Conservation (phyloP, 2,113 vertebrate species). For the Peucedramus taeniatus region DNA sequence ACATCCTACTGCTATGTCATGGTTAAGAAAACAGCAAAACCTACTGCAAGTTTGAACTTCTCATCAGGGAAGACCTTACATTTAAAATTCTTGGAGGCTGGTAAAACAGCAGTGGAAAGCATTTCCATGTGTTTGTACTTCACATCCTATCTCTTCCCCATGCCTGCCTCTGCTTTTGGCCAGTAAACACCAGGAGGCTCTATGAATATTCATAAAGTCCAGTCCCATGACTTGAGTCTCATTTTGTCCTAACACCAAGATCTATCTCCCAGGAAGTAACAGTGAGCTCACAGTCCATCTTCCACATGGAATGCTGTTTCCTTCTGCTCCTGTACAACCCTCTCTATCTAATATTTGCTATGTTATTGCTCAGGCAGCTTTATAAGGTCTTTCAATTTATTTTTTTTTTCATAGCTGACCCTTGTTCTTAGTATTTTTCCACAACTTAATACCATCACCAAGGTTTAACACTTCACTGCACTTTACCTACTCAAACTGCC, state of each 20-base stretch:
- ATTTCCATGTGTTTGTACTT: background rate
- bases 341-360: background rate
- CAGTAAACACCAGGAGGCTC: background rate
- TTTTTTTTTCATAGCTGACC: background rate
- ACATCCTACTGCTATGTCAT: background rate
- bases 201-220: background rate
- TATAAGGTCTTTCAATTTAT: background rate
- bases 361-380: background rate
- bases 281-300: background rate
- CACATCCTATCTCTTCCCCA: background rate
- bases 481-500: background rate
- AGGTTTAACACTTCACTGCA: background rate
- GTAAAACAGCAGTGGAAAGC: background rate
- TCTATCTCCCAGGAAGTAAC: accelerated
- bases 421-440: background rate
- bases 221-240: background rate
- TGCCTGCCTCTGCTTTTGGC: background rate
- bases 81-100: background rate
- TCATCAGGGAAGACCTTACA: background rate
- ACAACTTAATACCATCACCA: background rate
- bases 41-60: background rate
- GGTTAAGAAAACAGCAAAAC: background rate
- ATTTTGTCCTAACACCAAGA: background rate
- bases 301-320: background rate
- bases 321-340: background rate